Base-by-base conservation (phyloP, 2,797 vertebrate species). In the Melanotaenia boesemani region DNA sequence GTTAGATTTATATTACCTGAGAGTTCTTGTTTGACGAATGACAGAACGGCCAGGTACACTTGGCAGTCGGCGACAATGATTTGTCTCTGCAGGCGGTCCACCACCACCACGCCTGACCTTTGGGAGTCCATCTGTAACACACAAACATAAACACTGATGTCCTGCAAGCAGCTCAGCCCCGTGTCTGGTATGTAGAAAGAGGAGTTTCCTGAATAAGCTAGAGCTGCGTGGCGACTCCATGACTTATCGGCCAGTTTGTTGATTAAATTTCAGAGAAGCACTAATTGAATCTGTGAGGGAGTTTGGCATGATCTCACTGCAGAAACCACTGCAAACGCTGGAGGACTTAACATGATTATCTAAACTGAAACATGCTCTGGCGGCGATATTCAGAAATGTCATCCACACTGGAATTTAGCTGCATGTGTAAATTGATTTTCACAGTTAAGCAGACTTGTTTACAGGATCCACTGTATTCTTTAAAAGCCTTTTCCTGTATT, bases 11-110 rank as follows among this genome's bases (percentile, higher is more conserved):
- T 18, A 46, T 77, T 66, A 99, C 98, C 98, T 94, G 98, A 98
- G 70, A 99, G 92, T 72, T 99, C 98, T 82, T 99, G 98, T 79
- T 99, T 99, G 79, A 99, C 97, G 76, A 99, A 99, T 0, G 96
- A 97, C 70, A 99, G 97, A 72, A 99, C 98, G 10, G 98, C 97
- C 72, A 99, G 95, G 83, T 99, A 99, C 66, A 99, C 97, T 81
- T 99, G 98, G 90, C 98, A 99, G 89, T 99, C 98, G 0, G 98
- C 98, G 60, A 99, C 95, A 70, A 99, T 99, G 73, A 99, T 99
- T 89, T 99, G 98, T 74, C 98, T 96, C 91, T 99, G 98, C 0
- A 99, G 96, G 55, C 97, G 96, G 86, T 99, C 98, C 77, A 98
- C 94, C 67, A 96, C 95, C n/a, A 95, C 95, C 0, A 95, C 88